phyloP scores from a whole-genome alignment of 2,797 vertebrate genomes.

The Sparidentex hasta region DNA sequence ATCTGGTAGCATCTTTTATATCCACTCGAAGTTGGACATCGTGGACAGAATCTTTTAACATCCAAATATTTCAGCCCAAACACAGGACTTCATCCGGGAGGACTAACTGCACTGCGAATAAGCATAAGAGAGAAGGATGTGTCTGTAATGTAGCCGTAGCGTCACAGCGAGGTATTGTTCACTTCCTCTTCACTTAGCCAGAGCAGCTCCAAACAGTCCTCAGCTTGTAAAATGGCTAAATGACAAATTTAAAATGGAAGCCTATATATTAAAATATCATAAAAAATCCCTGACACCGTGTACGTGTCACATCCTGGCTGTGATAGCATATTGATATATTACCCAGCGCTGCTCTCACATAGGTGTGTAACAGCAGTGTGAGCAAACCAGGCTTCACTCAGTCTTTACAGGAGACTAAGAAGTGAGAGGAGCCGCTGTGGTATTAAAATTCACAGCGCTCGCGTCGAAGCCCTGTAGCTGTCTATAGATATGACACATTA shows the following conservation, averaged over 20 bases:
- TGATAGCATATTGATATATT: not conserved
- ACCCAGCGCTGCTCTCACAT: not conserved
- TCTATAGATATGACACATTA: slow-evolving; percentile 26
- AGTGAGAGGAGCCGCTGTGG: not conserved
- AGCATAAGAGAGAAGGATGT: not conserved
- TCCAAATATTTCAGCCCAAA: not conserved
- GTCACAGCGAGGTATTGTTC: not conserved
- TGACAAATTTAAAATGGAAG: not conserved
- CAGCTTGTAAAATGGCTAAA: not conserved
- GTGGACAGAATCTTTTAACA: not conserved
- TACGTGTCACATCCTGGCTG: not conserved
- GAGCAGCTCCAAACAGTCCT: not conserved
- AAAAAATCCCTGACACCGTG: not conserved
- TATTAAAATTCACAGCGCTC: slow-evolving; percentile 10
- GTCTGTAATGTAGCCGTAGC: not conserved
- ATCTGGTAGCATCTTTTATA: not conserved
- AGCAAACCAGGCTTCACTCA: not conserved
- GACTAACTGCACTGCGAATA: not conserved
- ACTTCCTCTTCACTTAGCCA: not conserved
- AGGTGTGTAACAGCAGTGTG: not conserved
- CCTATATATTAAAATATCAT: not conserved
- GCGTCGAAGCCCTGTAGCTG: slow-evolving; percentile 18
- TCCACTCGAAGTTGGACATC: not conserved
- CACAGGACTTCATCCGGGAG: not conserved
- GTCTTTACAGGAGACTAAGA: not conserved